These are phyloP conservation scores for Carcinoscorpius rotundicauda DNA, from an alignment of 1,140 invertebrate genomes.

Conservation along the genomic window DNA sequence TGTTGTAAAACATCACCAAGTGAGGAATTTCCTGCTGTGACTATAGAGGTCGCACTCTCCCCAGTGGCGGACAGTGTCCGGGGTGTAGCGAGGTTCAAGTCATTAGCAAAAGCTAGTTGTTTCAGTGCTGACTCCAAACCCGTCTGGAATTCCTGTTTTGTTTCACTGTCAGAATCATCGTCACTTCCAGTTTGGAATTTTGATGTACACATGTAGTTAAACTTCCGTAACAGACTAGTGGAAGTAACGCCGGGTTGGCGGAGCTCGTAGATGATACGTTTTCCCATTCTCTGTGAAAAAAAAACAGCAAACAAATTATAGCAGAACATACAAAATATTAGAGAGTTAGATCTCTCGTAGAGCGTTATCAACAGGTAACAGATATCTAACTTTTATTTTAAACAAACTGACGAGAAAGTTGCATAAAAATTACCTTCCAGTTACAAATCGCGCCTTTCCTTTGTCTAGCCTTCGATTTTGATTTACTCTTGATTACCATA, in stretches of 20 bases:
- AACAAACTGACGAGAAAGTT: background rate
- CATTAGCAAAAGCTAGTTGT: background rate
- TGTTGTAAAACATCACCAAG: no score
- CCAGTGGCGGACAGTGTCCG: no score
- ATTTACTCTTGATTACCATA: conserved; percentile 95
- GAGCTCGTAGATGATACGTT: conserved; percentile 36
- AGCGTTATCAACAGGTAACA: background rate
- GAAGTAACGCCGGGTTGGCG: no score
- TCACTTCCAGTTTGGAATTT: background rate
- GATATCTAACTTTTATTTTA: background rate
- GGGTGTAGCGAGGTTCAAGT: background rate
- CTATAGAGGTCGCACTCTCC: no score
- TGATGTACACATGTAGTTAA: conserved; percentile 3
- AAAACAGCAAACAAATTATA: background rate
- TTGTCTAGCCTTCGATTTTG: conserved; percentile 89
- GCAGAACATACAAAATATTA: conserved; percentile 1
- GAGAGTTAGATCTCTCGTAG: no score
- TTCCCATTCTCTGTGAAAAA: conserved; percentile 58
- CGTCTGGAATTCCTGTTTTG: background rate
- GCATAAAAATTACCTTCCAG: conserved; percentile 67
- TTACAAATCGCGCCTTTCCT: conserved; percentile 89
- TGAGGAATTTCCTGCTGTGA: no score
- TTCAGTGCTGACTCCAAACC: background rate
- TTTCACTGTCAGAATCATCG: background rate
- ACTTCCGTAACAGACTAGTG: conserved; percentile 7